phyloP scores from a whole-genome alignment of 2,797 vertebrate genomes.

The Pangasius larnaudii region DNA sequence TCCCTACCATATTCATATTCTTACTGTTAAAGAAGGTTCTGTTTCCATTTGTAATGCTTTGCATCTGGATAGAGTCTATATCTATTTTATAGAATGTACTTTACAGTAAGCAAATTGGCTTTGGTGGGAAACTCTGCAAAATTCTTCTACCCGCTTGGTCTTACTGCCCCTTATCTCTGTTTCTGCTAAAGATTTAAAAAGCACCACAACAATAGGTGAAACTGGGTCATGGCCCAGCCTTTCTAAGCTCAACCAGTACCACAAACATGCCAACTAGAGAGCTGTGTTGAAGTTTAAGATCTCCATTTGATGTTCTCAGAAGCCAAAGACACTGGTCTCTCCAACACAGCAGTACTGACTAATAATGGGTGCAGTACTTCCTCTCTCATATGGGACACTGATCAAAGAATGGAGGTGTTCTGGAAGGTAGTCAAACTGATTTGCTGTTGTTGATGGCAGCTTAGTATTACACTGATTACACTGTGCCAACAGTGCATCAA shows the following conservation, averaged over 20 bases:
- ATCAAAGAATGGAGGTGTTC: conserved; percentile 55
- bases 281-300: conserved; percentile 11
- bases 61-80: background rate
- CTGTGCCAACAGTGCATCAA: conserved; percentile 49
- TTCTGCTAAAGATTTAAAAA: conserved; percentile 1
- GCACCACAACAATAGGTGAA: background rate
- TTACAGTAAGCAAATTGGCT: background rate
- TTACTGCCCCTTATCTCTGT: background rate
- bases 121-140: background rate
- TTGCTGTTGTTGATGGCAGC: conserved; percentile 46
- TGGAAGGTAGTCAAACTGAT: conserved; percentile 42
- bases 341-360: conserved; percentile 32
- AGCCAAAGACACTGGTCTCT: conserved; percentile 13
- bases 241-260: conserved; percentile 11
- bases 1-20: background rate
- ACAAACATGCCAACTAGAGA: conserved; percentile 10
- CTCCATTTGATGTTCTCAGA: conserved; percentile 34
- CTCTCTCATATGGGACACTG: conserved; percentile 19
- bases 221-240: conserved; percentile 21
- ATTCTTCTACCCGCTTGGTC: background rate
- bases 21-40: background rate
- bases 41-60: background rate
- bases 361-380: conserved; percentile 36
- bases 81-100: background rate
- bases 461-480: conserved; percentile 48